Percentiles rank a stretch among this genome's conserved stretches.
These are phyloP conservation scores for Desmodus rotundus DNA, from an alignment of 2,113 vertebrate species.

Conservation along the genomic window DNA sequence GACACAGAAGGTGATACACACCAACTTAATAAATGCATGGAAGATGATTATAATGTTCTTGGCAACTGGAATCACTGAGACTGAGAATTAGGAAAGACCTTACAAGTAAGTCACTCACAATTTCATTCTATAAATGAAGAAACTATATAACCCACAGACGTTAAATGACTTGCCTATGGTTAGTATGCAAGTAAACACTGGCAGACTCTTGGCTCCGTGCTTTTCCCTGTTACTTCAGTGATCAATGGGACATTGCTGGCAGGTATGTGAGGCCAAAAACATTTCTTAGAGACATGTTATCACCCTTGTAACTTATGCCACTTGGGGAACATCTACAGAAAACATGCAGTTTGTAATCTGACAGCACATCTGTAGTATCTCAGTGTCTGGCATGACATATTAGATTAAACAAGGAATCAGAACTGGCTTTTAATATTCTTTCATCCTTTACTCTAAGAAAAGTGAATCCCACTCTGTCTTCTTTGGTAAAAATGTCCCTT, in stretches of 20 bases:
- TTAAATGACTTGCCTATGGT: background rate
- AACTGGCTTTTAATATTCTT: background rate
- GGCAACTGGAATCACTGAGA: background rate
- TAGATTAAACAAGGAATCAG: background rate
- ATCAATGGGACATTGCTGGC: accelerated
- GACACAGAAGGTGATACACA: background rate
- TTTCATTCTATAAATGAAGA: background rate
- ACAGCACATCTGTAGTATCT: background rate
- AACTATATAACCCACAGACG: background rate
- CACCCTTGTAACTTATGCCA: background rate
- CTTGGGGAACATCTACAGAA: background rate
- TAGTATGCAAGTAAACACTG: no score
- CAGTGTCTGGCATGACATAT: background rate
- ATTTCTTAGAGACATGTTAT: background rate
- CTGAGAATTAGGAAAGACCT: background rate
- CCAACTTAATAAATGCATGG: background rate
- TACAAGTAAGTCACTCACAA: background rate
- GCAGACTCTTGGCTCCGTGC: background rate
- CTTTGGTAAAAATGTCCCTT: background rate
- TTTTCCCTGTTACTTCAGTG: background rate
- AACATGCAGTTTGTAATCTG: background rate
- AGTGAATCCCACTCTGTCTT: background rate
- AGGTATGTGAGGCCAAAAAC: background rate
- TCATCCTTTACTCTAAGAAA: background rate
- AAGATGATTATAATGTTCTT: background rate